These are phyloP conservation scores for Ophioninae sp. DNA, from an alignment of 2,888 invertebrate genomes.

Conservation along the genomic window DNA sequence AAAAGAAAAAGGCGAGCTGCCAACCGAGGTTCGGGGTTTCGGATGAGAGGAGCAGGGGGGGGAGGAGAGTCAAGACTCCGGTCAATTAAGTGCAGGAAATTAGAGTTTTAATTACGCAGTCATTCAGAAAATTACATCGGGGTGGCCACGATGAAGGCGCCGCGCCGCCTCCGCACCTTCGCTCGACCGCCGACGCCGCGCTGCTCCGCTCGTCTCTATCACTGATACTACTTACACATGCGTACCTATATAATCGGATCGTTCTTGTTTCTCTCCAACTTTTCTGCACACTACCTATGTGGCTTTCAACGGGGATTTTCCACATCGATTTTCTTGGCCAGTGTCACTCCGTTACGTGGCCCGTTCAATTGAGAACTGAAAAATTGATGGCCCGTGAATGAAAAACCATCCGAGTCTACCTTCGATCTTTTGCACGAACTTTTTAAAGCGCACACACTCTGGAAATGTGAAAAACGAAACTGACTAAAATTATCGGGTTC, in stretches of 20 bases:
- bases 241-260: constrained; percentile 1
- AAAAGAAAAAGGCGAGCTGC: constrained; percentile 60
- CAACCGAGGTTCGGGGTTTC: constrained; percentile 58
- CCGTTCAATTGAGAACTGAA: background rate
- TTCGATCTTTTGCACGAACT: no score
- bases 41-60: no score
- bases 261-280: constrained; percentile 24
- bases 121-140: constrained; percentile 81
- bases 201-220: constrained; percentile 29
- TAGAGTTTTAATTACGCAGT: constrained; percentile 82
- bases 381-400: background rate
- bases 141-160: constrained; percentile 77
- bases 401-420: no score
- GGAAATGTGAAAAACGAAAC: no score
- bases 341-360: no score
- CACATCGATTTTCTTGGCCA: constrained; percentile 43
- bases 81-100: constrained; percentile 82
- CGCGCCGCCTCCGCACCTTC: constrained; percentile 67
- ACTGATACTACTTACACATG: constrained; percentile 24
- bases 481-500: no score
- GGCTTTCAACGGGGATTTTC: constrained; percentile 27
- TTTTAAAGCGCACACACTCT: no score
- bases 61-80: constrained; percentile 77
- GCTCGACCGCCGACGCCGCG: constrained; percentile 52
- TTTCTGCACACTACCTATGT: constrained; percentile 3